Evolutionary conservation across 2,797 vertebrate genomes (phyloP), one percentile per base, ranked within the genome.

Genomic region (Lithobates sylvaticus): DNA sequence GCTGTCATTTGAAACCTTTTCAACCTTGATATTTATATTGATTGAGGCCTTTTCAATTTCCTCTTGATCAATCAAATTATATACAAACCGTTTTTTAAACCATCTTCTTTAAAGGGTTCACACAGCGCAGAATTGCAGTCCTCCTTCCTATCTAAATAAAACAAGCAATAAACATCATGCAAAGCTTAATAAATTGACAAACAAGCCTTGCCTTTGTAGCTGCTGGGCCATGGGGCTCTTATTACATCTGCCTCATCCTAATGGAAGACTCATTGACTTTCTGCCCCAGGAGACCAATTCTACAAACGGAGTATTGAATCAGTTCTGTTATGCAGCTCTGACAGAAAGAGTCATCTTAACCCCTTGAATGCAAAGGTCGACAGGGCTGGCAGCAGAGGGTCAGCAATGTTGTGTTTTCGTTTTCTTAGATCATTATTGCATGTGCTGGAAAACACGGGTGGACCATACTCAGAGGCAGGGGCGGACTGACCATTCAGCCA

Each of bases 201-300:
- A 79, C 75, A 83, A 73, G 85, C 85, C 83, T 68, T 83, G 39
- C 58, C 78, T 73, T 79, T 83, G 58, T 80, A 71, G 21, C 79
- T 82, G 68, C 74, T 64, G 76, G 79, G 71, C 79, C 79, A 74
- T 67, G 70, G 84, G 78, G 65, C 71, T 81, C 77, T 87, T 87
- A 78, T 87, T 69, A 83, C 54, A 83, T 87, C 85, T 78, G 69
- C 76, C 81, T 87, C 70, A 73, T 87, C 80, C 80, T 87, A 87
- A 87, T 87, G 85, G 85, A 87, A 87, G 15, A 12, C 81, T 83
- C 85, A 87, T 87, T 87, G 85, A 87, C 85, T 87, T 50, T 64
- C n/a, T 32, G 42, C 85, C 85, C 76, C 80, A 44, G 76, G 85
- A 83, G 85, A 83, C 75, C 69, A 54, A 87, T 87, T 87, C 50